A percentile compares a stretch with the other conserved stretches of the same genome.
phyloP scores from a whole-genome alignment of 2,113 vertebrate genomes.

The Dascyllus trimaculatus region DNA sequence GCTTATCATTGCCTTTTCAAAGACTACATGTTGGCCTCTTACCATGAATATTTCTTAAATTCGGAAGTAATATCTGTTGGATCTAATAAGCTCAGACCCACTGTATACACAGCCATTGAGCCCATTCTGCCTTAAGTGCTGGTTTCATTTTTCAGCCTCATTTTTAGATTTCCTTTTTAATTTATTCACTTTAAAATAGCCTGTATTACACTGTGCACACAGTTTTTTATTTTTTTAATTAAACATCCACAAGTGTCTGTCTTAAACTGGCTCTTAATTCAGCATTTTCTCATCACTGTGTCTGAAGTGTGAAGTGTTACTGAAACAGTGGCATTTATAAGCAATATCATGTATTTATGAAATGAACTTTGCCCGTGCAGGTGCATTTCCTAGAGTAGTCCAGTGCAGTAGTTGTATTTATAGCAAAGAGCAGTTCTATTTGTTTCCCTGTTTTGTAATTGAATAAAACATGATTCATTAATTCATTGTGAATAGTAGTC shows the following conservation, averaged over 20 bases:
- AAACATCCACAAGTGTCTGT: constrained; percentile 3
- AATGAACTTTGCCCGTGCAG: not conserved
- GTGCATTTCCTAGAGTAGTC: constrained; percentile 17
- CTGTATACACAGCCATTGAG: constrained; percentile 12
- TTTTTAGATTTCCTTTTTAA: not conserved
- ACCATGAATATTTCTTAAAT: not conserved
- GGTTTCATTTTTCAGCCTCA: not conserved
- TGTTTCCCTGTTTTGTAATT: constrained; percentile 47
- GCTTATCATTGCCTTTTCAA: constrained; percentile 13
- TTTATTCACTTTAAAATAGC: constrained; percentile 28
- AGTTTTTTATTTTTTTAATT: not conserved
- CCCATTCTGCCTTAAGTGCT: constrained; percentile 25
- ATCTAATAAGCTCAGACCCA: not conserved
- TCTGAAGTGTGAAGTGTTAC: not conserved
- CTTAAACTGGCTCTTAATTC: constrained; percentile 1
- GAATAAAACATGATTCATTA: constrained; percentile 55
- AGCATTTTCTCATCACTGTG: not conserved
- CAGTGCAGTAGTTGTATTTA: constrained; percentile 20
- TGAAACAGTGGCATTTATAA: constrained; percentile 32
- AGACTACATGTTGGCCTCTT: not conserved
- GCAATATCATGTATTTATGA: constrained; percentile 1
- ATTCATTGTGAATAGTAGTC: not conserved
- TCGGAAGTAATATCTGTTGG: not conserved
- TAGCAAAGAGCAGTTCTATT: not conserved
- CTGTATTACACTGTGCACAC: not conserved